Base-by-base conservation (phyloP, 1,140 invertebrate genomes). In the Aradophagus sp. region DNA sequence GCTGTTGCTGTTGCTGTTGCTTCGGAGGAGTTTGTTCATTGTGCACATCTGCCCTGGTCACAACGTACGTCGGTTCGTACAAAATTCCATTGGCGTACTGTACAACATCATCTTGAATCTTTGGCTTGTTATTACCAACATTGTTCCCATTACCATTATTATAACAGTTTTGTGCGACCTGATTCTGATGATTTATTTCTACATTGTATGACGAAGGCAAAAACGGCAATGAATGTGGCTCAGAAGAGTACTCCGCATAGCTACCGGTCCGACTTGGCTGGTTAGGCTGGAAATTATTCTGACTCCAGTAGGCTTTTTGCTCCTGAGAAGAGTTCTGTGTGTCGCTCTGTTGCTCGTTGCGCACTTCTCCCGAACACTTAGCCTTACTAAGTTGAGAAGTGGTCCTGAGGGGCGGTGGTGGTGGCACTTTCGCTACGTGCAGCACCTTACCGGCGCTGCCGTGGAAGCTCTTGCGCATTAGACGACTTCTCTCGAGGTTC, bases 381-480 rank as follows among this genome's bases (percentile, higher is more conserved):
- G 89, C 80, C 78, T 87, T 89, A 83, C 89, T 91, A 86, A 94
- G 89, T 77, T 93, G 92, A 74, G 94, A 95, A 86, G 93, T 94
- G 74, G 93, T 95, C 50, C 94, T 88, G 76, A 95, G 87, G 36
- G 94, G 94, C 34, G 94, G 93, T 8, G 93, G 93, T 62, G 92
- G 94, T 8, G 93, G 93, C 11, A 95, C 93, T 87, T 95, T 95
- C 16, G 93, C 91, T 44, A 90, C 91, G 16, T 92, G 92, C 52
- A 95, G 80, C 67, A 91, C 90, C 82, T 93, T 93, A 0, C 92
- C 90, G 4, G 91, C 91, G 76, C 92, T 95, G 16, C 93, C 92
- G 79, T 95, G 93, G 80, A 95, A 94, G 82, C 93, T 95, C 75
- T 95, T 95, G 74, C 93, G 89, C 93, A 95, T 96, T 34, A 95